A percentile compares a stretch with the other conserved stretches of the same genome.
phyloP scores from a whole-genome alignment of 1,140 invertebrate genomes.

The Palaemon carinicauda region DNA sequence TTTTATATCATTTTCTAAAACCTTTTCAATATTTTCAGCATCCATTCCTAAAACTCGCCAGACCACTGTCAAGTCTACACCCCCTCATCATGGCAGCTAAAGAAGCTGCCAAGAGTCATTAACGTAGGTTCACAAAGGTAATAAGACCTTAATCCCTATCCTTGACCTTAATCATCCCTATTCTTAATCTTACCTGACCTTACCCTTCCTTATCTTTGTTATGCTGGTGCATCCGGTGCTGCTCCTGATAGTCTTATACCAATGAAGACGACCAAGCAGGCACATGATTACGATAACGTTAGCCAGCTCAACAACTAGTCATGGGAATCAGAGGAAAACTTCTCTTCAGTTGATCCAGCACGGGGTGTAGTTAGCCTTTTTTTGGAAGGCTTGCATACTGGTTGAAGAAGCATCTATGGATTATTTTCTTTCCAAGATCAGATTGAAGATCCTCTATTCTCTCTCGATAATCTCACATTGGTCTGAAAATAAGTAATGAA shows the following conservation, averaged over 20 bases:
- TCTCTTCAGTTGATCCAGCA: too few relatives aligned
- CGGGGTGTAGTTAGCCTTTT: too few relatives aligned
- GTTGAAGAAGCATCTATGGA: background rate
- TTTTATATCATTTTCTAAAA: too few relatives aligned
- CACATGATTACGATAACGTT: too few relatives aligned
- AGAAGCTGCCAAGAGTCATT: constrained; percentile 80
- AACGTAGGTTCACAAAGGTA: constrained; percentile 27
- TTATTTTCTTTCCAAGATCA: background rate
- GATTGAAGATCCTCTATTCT: background rate
- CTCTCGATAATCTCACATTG: constrained; percentile 34
- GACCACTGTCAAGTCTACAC: constrained; percentile 93
- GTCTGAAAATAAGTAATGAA: constrained; percentile 23
- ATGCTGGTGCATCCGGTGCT: too few relatives aligned
- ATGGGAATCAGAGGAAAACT: too few relatives aligned
- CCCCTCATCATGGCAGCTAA: constrained; percentile 98
- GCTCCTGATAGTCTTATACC: too few relatives aligned
- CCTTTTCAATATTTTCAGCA: constrained; percentile 73
- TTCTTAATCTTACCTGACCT: too few relatives aligned
- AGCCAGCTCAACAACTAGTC: too few relatives aligned
- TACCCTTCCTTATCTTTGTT: too few relatives aligned
- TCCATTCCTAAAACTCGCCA: constrained; percentile 95
- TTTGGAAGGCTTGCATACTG: background rate
- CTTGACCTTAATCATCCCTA: background rate
- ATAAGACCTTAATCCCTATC: background rate
- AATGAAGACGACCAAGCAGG: too few relatives aligned